Percentiles rank a stretch among this genome's conserved stretches.
phyloP scores from a whole-genome alignment of 2,113 vertebrate genomes.

The Sinosuthora webbiana region DNA sequence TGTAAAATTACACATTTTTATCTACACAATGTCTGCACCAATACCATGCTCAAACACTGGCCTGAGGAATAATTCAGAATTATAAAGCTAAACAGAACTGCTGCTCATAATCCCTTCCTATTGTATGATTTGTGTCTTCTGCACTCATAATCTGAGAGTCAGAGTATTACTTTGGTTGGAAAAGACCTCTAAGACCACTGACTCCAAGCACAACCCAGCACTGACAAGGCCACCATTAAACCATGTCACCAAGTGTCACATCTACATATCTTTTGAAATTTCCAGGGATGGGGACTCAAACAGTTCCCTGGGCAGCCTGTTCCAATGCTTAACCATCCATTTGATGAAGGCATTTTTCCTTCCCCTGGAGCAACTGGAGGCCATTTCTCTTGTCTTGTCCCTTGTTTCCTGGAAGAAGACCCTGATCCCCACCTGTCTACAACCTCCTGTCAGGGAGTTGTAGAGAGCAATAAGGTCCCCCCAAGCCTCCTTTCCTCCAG shows the following conservation, averaged over 20 bases:
- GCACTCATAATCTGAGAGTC: not conserved
- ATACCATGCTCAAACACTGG: not conserved
- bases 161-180: not conserved
- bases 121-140: not conserved
- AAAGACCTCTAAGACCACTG: not conserved
- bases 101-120: not conserved
- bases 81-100: not conserved
- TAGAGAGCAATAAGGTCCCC: fast-evolving
- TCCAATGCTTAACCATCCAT: not conserved
- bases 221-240: not conserved
- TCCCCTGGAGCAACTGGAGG: not conserved
- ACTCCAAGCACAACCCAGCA: not conserved
- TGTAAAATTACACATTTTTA: not conserved
- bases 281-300: not conserved
- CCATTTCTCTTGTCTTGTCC: not conserved
- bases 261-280: not conserved
- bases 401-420: not conserved
- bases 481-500: not conserved
- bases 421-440: not conserved
- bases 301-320: not conserved
- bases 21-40: not conserved
- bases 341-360: not conserved
- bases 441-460: not conserved
- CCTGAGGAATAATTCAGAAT: not conserved
- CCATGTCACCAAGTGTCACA: not conserved